Conservation (phyloP, 2,113 vertebrate species). For the Dunckerocampus dactyliophorus region DNA sequence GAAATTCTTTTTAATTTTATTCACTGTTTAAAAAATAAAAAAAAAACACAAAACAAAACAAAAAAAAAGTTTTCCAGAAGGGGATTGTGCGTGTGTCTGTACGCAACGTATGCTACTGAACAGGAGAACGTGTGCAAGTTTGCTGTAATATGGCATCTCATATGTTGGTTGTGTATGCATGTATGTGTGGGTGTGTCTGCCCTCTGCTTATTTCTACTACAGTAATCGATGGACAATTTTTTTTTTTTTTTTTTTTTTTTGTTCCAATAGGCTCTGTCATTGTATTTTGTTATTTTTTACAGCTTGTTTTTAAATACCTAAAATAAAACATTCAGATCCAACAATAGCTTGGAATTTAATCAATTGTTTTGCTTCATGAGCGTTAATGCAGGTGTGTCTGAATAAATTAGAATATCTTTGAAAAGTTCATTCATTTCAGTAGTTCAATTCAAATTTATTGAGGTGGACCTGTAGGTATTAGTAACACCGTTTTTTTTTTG, state of each 20-base stretch:
- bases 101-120: conserved; percentile 50
- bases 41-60: no score
- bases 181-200: conserved; percentile 35
- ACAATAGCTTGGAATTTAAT: no score
- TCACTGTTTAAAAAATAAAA: conserved; percentile 1
- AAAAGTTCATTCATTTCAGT: no score
- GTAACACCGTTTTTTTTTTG: no score
- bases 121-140: conserved; percentile 40
- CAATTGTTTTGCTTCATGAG: no score
- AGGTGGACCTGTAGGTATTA: no score
- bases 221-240: conserved; percentile 25
- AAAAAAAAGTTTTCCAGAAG: conserved; percentile 17
- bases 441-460: no score
- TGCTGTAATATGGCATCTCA: conserved; percentile 39
- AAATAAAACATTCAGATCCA: conserved; percentile 81
- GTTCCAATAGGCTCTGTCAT: conserved; percentile 57
- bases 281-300: conserved; percentile 84
- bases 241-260: conserved; percentile 13
- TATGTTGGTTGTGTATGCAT: conserved; percentile 39
- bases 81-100: conserved; percentile 42
- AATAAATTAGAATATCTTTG: no score
- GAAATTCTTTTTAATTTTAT: conserved; percentile 46
- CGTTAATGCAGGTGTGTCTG: no score
- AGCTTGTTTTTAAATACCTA: conserved; percentile 93
- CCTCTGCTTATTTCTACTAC: conserved; percentile 33